A percentile compares a stretch with the other conserved stretches of the same genome.
These are phyloP conservation scores for Tolypeutes matacus DNA, from an alignment of 2,797 vertebrate species.

Conservation along the genomic window DNA sequence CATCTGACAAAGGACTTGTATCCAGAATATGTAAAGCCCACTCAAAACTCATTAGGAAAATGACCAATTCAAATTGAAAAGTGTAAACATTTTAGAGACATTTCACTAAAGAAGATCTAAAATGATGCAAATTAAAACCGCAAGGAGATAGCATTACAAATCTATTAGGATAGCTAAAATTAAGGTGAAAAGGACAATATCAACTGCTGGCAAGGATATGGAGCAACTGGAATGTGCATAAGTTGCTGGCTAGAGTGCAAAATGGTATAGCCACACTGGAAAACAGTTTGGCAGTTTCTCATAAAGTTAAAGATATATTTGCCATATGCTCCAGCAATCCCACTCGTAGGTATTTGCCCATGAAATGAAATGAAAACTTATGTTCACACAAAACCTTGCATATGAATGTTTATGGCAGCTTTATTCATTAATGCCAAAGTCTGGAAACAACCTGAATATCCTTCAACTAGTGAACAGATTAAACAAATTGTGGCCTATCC, in stretches of 20 bases:
- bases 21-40: background rate
- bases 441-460: background rate
- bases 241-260: background rate
- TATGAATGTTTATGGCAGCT: background rate
- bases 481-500: background rate
- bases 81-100: background rate
- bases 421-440: background rate
- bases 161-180: background rate
- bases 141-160: background rate
- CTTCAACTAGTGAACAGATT: background rate
- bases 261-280: background rate
- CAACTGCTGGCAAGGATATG: background rate
- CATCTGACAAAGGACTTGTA: background rate
- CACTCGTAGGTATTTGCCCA: background rate
- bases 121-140: conserved; percentile 52
- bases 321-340: background rate
- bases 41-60: conserved; percentile 30
- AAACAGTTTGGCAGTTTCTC: background rate
- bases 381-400: background rate
- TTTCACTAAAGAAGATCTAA: conserved; percentile 20
- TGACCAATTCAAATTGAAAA: background rate
- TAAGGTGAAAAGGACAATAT: background rate
- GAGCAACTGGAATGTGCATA: conserved; percentile 43
- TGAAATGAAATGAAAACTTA: conserved; percentile 46
- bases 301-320: background rate